These are phyloP conservation scores for Taenioides sp. DNA, from an alignment of 2,797 vertebrate species.

Conservation along the genomic window DNA sequence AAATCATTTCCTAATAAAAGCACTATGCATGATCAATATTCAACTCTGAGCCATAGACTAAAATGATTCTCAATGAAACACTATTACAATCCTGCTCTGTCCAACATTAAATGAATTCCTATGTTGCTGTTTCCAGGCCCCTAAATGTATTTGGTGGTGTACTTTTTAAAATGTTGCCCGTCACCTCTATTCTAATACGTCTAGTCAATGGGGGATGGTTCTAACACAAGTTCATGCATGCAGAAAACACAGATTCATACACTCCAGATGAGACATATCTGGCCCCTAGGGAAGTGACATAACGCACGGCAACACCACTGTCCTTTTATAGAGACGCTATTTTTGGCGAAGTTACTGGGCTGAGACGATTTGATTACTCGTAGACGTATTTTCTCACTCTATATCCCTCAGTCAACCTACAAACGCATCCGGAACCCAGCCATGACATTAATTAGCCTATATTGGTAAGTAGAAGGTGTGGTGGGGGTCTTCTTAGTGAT, in stretches of 20 bases:
- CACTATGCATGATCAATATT: too few relatives aligned
- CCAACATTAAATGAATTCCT: too few relatives aligned
- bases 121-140: too few relatives aligned
- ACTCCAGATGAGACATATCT: slow-evolving; percentile 62
- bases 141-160: not conserved
- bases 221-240: slow-evolving; percentile 48
- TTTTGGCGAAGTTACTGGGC: slow-evolving; percentile 68
- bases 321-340: slow-evolving; percentile 59
- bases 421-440: slow-evolving; percentile 14
- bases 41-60: not conserved
- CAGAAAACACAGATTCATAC: slow-evolving; percentile 67
- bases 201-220: slow-evolving; percentile 57
- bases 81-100: too few relatives aligned
- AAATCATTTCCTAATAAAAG: too few relatives aligned
- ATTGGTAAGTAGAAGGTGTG: not conserved
- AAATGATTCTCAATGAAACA: not conserved
- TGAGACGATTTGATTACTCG: slow-evolving; percentile 65
- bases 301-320: slow-evolving; percentile 50
- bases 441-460: not conserved
- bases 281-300: slow-evolving; percentile 66
- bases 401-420: slow-evolving; percentile 46
- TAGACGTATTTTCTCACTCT: slow-evolving; percentile 51
- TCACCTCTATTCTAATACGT: slow-evolving; percentile 14
- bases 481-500: not conserved
- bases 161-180: not conserved